phyloP scores from a whole-genome alignment of 2,888 invertebrate species.

The Mesopsocus fuscifrons region DNA sequence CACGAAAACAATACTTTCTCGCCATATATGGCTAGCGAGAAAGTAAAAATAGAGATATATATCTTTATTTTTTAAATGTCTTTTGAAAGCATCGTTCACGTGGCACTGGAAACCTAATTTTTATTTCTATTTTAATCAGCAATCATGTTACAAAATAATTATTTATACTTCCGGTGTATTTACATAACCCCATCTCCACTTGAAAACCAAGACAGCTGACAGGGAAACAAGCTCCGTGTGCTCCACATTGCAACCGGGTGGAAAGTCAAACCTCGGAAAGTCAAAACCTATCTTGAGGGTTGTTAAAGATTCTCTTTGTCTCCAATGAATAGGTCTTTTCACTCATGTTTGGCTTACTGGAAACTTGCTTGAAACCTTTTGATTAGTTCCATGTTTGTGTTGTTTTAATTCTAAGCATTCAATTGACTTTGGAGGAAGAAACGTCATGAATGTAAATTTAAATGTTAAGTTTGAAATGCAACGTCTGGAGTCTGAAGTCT shows the following conservation, averaged over 20 bases:
- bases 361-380: not conserved
- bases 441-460: not conserved
- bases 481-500: not conserved
- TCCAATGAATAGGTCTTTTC: not conserved
- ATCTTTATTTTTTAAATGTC: no score
- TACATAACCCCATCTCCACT: no score
- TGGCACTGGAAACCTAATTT: no score
- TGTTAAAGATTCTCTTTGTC: conserved; percentile 9
- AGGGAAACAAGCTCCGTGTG: not conserved
- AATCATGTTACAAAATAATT: not conserved
- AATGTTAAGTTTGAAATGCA: not conserved
- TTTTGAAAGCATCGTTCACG: no score
- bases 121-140: no score
- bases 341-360: conserved; percentile 2
- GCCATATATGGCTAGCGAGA: no score
- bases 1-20: no score
- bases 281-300: conserved; percentile 3
- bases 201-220: no score
- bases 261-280: not conserved
- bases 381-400: conserved; percentile 10
- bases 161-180: no score
- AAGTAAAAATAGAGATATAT: no score
- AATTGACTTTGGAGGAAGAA: conserved; percentile 5
- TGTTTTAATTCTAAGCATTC: conserved; percentile 5
- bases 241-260: not conserved